Evolutionary conservation across 2,888 invertebrate species (phyloP).

Genomic region (Galeopsomyia nigrocyanea): DNA sequence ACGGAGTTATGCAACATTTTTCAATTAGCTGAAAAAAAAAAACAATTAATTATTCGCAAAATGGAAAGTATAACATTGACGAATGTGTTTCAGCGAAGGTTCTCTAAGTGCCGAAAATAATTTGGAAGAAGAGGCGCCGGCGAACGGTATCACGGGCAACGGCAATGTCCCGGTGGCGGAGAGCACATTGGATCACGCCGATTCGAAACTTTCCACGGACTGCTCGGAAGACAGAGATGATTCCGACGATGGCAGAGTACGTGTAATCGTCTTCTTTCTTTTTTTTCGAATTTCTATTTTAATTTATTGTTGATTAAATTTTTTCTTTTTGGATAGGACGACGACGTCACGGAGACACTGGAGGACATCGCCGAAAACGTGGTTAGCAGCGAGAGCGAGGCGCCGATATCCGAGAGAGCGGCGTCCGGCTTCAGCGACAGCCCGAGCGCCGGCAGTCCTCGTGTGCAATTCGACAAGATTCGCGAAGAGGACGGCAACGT

Average conservation of each 20-base stretch:
- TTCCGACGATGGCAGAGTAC: conserved; percentile 50
- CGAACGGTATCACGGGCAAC: conserved; percentile 46
- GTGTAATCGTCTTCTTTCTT: not conserved
- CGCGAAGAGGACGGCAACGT: conserved; percentile 59
- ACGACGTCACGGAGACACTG: conserved; percentile 50
- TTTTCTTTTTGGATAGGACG: conserved; percentile 36
- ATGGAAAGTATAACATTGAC: conserved; percentile 21
- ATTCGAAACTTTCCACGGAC: conserved; percentile 45
- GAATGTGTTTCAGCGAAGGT: conserved; percentile 61
- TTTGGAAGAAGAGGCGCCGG: conserved; percentile 59
- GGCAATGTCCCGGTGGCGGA: conserved; percentile 51
- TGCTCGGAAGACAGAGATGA: conserved; percentile 54
- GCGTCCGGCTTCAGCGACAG: conserved; percentile 62
- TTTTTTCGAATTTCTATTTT: not conserved
- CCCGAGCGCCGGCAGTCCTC: conserved; percentile 59
- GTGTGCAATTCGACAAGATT: conserved; percentile 65
- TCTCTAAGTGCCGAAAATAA: conserved; percentile 60
- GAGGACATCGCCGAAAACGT: conserved; percentile 51
- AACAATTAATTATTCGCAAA: no score
- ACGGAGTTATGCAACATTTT: no score
- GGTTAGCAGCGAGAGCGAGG: conserved; percentile 61
- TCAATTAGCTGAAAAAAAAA: no score
- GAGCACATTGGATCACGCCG: conserved; percentile 56
- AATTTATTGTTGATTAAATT: no score
- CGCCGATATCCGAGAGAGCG: conserved; percentile 65